Conservation (phyloP, 2,888 invertebrate species). For the Sycophila texana region DNA sequence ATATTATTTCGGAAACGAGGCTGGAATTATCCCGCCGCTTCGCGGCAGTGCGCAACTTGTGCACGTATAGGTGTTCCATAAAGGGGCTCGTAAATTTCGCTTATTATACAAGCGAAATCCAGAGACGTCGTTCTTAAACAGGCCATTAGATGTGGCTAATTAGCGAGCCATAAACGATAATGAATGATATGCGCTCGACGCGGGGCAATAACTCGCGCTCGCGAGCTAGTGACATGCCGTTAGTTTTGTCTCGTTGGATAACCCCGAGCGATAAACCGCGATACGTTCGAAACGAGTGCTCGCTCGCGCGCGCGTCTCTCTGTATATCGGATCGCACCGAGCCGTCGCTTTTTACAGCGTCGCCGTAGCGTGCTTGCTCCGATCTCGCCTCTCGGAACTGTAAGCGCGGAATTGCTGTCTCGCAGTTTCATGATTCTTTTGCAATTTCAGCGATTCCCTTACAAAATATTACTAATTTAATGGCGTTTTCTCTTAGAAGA, state of each 20-base stretch:
- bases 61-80: slow-evolving; percentile 43
- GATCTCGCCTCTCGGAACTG: too few species aligned
- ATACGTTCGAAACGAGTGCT: slow-evolving; percentile 41
- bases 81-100: slow-evolving; percentile 53
- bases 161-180: slow-evolving; percentile 74
- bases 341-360: too few species aligned
- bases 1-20: slow-evolving; percentile 32
- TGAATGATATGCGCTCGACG: slow-evolving; percentile 72
- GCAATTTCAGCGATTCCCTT: too few species aligned
- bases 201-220: slow-evolving; percentile 53
- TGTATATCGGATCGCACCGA: neutral
- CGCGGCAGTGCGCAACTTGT: neutral
- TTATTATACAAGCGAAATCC: slow-evolving; percentile 48
- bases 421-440: too few species aligned
- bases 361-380: too few species aligned
- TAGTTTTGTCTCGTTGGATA: slow-evolving; percentile 74
- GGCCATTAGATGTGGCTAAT: slow-evolving; percentile 69
- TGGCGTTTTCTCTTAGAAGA: too few species aligned
- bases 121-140: slow-evolving; percentile 48
- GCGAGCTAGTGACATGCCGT: slow-evolving; percentile 69
- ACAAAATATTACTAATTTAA: too few species aligned
- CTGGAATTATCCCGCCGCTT: slow-evolving; percentile 4
- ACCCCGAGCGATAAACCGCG: slow-evolving; percentile 71
- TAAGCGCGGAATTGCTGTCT: too few species aligned
- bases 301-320: neutral